Percentiles rank a stretch among this genome's conserved stretches.
Evolutionary conservation across 2,113 vertebrate genomes (phyloP).

Genomic region (Lynx canadensis): DNA sequence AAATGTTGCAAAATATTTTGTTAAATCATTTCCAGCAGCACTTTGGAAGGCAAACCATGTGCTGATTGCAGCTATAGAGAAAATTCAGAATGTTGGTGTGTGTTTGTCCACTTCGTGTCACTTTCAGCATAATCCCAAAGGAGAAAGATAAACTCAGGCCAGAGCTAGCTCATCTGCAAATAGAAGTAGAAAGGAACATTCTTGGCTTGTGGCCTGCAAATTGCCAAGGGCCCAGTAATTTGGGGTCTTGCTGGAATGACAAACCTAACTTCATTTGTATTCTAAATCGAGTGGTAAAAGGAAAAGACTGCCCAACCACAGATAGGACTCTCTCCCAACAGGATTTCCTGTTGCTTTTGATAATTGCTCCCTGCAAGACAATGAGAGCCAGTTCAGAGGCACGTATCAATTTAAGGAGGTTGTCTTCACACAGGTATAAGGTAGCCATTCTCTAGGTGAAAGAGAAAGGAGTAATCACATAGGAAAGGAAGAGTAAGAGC

Average conservation of each 20-base stretch:
- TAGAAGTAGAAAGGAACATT: neutral
- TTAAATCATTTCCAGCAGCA: neutral
- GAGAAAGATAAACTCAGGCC: neutral
- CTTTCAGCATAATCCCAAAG: conserved; percentile 7
- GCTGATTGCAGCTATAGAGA: neutral
- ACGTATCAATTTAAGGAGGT: neutral
- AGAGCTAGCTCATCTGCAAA: conserved; percentile 21
- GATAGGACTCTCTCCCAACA: neutral
- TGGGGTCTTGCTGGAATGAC: neutral
- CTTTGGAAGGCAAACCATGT: neutral
- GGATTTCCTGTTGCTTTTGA: neutral
- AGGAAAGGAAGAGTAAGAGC: neutral
- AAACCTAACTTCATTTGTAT: neutral
- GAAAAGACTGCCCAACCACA: neutral
- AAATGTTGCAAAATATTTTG: neutral
- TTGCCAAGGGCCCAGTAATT: neutral
- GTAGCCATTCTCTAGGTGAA: neutral
- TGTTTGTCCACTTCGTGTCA: neutral
- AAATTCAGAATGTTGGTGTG: neutral
- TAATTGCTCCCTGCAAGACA: neutral
- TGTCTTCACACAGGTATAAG: neutral
- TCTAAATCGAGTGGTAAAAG: neutral
- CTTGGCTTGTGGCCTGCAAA: neutral
- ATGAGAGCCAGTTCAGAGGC: neutral
- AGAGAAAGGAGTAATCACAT: neutral